Evolutionary conservation across 2,113 vertebrate species (phyloP), one percentile per base, ranked within the genome.

Genomic region (Cranoglanis bouderius): DNA sequence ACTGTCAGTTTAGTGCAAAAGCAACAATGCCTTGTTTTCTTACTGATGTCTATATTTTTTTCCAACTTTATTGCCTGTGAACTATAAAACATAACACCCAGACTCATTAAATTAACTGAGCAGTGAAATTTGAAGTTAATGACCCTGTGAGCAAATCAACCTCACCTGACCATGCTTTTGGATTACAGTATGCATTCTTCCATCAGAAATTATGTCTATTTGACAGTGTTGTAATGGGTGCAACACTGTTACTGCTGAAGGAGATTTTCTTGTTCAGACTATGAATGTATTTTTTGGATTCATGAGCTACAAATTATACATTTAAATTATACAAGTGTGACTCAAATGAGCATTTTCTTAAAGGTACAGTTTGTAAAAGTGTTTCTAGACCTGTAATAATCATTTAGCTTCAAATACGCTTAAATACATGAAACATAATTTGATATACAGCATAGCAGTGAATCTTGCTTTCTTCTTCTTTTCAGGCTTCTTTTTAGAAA

Each of bases 41-140:
- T 55, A 55, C 86, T 61, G 38, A 86, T 86, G 59, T 85, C 85
- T 88, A 26, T 77, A 51, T 21, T 82, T 82, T 63, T 88, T 32
- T 89, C 89, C 57, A 18, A 55, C 67, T 88, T 85, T 55, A 82
- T 59, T 38, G 67, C 81, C 24, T 6, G 12, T 77, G 89, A 74
- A 10, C 53, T 81, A 3, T 51, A 26, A 13, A 86, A 88, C 84
- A 72, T 67, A 87, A 87, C 75, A 87, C 57, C 59, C 59, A 55
- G 75, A 19, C 57, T 65, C 85, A 87, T 87, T 80, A 87, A 87
- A 87, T 63, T 87, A 81, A 87, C 53, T 67, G 43, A 65, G 85
- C 43, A 65, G 19, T 80, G 57, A 61, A 65, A 81, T 80, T 46
- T 49, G 19, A 80, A 80, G n/a, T 87, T 81, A 87, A 80, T 87